Conservation (phyloP, 2,888 invertebrate species). For the Platerodrilus igneus region DNA sequence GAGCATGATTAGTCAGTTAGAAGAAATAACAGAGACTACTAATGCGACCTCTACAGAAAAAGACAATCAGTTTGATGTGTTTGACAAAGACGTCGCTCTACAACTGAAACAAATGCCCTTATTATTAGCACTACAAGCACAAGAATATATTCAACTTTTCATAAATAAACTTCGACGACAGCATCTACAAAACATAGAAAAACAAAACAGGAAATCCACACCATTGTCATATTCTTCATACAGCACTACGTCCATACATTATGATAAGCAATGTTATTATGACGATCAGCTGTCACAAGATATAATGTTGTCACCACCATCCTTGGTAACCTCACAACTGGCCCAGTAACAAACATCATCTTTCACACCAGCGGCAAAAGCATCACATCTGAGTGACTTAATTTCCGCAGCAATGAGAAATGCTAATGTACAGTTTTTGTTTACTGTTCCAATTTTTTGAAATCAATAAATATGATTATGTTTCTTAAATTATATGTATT, state of each 20-base stretch:
- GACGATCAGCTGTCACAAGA: too few relatives aligned
- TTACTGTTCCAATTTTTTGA: not conserved
- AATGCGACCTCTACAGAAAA: too few relatives aligned
- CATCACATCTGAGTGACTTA: not conserved
- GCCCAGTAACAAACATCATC: too few relatives aligned
- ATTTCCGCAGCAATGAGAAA: not conserved
- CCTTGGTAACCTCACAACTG: slow-evolving; percentile 21
- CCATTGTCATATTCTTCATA: slow-evolving; percentile 9
- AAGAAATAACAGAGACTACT: too few relatives aligned
- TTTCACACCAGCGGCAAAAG: too few relatives aligned
- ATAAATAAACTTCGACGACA: slow-evolving; percentile 26
- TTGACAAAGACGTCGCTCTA: too few relatives aligned
- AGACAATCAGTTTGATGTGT: too few relatives aligned
- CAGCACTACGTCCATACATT: too few relatives aligned
- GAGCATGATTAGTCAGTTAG: too few relatives aligned
- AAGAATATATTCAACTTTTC: slow-evolving; percentile 28
- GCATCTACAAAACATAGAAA: slow-evolving; percentile 25
- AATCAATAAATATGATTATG: too few relatives aligned
- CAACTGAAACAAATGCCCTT: too few relatives aligned
- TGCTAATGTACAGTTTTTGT: slow-evolving; percentile 1
- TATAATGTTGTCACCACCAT: slow-evolving; percentile 23
- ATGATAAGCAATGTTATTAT: too few relatives aligned
- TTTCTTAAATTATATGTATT: not conserved
- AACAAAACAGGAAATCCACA: slow-evolving; percentile 23
- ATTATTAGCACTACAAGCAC: slow-evolving; percentile 21